Percentiles rank a stretch among this genome's conserved stretches.
Evolutionary conservation across 2,888 invertebrate genomes (phyloP).

Genomic region (Scaptomyza polygonia): DNA sequence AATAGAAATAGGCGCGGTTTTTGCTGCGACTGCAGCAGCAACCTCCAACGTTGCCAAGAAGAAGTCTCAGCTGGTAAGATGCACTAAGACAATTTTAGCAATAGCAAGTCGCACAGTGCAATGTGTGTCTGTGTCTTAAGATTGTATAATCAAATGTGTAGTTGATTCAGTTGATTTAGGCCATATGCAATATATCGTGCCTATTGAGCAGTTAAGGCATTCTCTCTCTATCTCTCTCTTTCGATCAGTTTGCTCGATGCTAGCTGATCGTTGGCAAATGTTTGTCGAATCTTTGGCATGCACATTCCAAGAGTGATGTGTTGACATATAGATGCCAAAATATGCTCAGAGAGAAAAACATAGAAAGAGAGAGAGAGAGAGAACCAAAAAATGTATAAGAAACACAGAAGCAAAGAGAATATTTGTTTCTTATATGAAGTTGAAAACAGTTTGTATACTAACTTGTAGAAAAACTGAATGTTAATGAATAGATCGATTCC

Average conservation of each 20-base stretch:
- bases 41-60: slow-evolving; percentile 49
- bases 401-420: background rate
- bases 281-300: slow-evolving; percentile 7
- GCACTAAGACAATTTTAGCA: slow-evolving; percentile 49
- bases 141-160: slow-evolving; percentile 68
- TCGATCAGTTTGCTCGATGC: background rate
- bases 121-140: slow-evolving; percentile 22
- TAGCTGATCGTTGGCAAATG: slow-evolving; percentile 6
- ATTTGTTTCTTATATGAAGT: background rate
- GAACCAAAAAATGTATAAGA: background rate
- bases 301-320: slow-evolving; percentile 6
- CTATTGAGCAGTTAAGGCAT: slow-evolving; percentile 4
- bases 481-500: no score
- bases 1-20: slow-evolving; percentile 66
- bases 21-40: slow-evolving; percentile 25
- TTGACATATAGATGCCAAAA: background rate
- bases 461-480: no score
- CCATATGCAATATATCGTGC: slow-evolving; percentile 22
- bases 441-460: no score
- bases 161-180: slow-evolving; percentile 51
- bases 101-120: slow-evolving; percentile 48
- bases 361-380: background rate
- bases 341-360: background rate
- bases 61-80: slow-evolving; percentile 56
- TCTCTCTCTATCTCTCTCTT: slow-evolving; percentile 5